A percentile compares a stretch with the other conserved stretches of the same genome.
phyloP scores from a whole-genome alignment of 2,797 vertebrate genomes.

The Crax fasciolata region DNA sequence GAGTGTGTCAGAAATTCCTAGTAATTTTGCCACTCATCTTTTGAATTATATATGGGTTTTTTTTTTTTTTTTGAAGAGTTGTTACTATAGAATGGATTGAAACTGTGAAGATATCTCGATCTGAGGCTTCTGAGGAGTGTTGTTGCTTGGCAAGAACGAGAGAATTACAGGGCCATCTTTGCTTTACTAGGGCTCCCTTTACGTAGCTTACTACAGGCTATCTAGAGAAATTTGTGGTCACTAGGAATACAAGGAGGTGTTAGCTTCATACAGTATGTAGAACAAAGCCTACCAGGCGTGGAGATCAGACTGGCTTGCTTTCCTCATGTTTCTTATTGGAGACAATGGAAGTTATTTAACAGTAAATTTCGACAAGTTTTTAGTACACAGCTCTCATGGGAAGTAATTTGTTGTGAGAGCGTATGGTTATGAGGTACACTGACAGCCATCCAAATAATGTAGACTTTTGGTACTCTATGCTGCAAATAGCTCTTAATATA shows the following conservation, averaged over 20 bases:
- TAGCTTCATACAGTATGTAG: neutral
- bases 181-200: neutral
- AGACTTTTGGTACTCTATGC: neutral
- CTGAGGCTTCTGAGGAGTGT: neutral
- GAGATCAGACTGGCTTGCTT: neutral
- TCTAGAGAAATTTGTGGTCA: neutral
- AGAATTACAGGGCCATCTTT: neutral
- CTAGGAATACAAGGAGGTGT: neutral
- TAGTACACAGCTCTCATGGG: neutral
- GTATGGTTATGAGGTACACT: accelerated
- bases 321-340: neutral
- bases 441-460: neutral
- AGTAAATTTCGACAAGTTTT: neutral
- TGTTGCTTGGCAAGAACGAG: neutral
- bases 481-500: neutral
- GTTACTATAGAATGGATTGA: neutral
- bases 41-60: neutral
- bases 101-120: neutral
- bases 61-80: neutral
- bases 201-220: neutral
- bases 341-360: neutral
- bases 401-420: neutral
- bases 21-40: neutral
- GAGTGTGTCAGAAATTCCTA: neutral
- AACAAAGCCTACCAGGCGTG: neutral